Percentiles rank a stretch among this genome's conserved stretches.
Conservation (phyloP, 2,113 vertebrate genomes). For the Colinus virginianus region DNA sequence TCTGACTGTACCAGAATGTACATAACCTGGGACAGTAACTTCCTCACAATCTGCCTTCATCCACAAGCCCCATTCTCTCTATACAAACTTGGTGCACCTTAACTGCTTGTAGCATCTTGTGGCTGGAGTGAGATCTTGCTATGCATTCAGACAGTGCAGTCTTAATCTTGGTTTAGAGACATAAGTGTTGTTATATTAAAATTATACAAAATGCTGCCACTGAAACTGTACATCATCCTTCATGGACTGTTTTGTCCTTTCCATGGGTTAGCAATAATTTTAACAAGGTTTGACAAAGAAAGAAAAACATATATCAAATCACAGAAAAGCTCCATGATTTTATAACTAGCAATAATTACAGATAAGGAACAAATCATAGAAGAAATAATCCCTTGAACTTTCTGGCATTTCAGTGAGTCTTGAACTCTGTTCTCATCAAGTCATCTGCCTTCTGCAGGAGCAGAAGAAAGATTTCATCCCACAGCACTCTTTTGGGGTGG, state of each 20-base stretch:
- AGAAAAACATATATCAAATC: not conserved
- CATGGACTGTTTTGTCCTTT: not conserved
- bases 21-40: not conserved
- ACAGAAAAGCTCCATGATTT: not conserved
- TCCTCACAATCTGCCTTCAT: not conserved
- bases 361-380: not conserved
- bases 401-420: not conserved
- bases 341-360: not conserved
- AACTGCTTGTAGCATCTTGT: not conserved
- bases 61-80: rapidly evolving
- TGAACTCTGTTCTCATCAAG: not conserved
- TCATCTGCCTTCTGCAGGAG: not conserved
- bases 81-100: not conserved
- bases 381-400: not conserved
- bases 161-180: not conserved
- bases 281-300: not conserved
- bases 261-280: not conserved
- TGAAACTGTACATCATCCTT: not conserved
- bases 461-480: not conserved
- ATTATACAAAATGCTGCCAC: not conserved
- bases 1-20: not conserved
- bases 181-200: not conserved
- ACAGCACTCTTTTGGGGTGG: not conserved
- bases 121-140: not conserved
- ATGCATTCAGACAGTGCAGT: not conserved